Evolutionary conservation across 2,797 vertebrate genomes (phyloP).

Genomic region (Astyanax mexicanus): DNA sequence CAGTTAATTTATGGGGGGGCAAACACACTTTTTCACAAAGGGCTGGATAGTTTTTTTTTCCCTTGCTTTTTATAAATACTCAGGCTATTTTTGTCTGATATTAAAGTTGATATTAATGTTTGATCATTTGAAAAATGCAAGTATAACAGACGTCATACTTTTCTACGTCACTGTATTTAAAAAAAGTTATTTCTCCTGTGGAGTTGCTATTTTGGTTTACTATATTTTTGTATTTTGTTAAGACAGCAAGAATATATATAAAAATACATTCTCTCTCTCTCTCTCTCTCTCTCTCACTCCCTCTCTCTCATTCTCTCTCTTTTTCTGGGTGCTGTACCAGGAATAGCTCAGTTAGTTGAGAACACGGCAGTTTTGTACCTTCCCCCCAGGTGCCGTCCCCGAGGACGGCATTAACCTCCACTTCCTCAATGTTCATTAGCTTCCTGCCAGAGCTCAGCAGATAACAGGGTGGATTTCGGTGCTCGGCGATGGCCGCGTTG

Average conservation of each 20-base stretch:
- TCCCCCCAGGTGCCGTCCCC: constrained; percentile 65
- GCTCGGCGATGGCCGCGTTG: constrained; percentile 13
- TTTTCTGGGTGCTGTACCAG: constrained; percentile 17
- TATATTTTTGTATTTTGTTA: neutral
- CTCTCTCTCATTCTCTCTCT: neutral
- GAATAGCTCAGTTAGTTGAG: constrained; percentile 34
- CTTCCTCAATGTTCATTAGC: constrained; percentile 59
- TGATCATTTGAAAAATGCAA: too few relatives aligned
- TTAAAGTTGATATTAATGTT: too few relatives aligned
- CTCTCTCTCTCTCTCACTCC: too few relatives aligned
- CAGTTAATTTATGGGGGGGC: too few relatives aligned
- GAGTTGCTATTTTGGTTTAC: neutral
- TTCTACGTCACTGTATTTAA: too few relatives aligned
- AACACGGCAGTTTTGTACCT: constrained; percentile 14
- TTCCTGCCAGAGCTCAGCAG: constrained; percentile 25
- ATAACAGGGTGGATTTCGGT: constrained; percentile 22
- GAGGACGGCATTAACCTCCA: constrained; percentile 67
- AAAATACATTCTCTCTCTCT: too few relatives aligned
- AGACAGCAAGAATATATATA: neutral
- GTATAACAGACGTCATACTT: too few relatives aligned
- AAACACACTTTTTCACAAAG: too few relatives aligned
- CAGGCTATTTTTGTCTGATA: too few relatives aligned
- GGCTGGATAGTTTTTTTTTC: too few relatives aligned
- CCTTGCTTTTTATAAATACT: too few relatives aligned
- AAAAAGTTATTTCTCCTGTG: neutral